phyloP scores from a whole-genome alignment of 2,113 vertebrate genomes.

The Trichomycterus rosablanca region DNA sequence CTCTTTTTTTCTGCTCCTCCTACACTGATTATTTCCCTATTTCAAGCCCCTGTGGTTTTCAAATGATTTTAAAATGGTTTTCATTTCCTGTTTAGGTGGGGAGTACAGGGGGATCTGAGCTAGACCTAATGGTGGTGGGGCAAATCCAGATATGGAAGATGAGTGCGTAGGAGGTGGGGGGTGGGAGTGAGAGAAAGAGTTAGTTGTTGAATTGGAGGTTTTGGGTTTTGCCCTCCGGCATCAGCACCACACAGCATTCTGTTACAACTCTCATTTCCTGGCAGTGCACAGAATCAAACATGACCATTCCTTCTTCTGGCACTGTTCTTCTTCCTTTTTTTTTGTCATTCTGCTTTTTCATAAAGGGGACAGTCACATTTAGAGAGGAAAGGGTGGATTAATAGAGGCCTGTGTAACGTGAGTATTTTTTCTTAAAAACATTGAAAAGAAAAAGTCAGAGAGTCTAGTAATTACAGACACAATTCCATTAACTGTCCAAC shows the following conservation, averaged over 20 bases:
- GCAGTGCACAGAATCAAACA: slow-evolving; percentile 20
- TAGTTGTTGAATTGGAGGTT: slow-evolving; percentile 30
- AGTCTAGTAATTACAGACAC: no score
- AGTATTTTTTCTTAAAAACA: no score
- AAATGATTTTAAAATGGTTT: slow-evolving; percentile 53
- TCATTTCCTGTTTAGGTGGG: slow-evolving; percentile 44
- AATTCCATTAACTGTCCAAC: no score
- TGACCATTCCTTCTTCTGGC: slow-evolving; percentile 17
- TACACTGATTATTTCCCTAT: slow-evolving; percentile 48
- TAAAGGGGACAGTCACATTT: no score
- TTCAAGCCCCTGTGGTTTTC: slow-evolving; percentile 45
- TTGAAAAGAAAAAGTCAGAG: no score
- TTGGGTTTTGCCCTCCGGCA: slow-evolving; percentile 38
- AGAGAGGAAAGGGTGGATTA: no score
- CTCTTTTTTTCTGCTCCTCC: slow-evolving; percentile 31
- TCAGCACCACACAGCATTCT: slow-evolving; percentile 38
- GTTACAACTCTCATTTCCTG: slow-evolving; percentile 46
- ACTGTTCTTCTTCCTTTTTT: slow-evolving; percentile 9
- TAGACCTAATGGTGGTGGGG: slow-evolving; percentile 17
- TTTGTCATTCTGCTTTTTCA: not conserved
- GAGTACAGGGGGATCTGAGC: slow-evolving; percentile 8
- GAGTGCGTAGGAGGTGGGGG: slow-evolving; percentile 21
- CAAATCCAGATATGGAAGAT: slow-evolving; percentile 25
- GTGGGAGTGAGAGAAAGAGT: slow-evolving; percentile 15
- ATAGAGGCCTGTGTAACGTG: no score